Base-by-base conservation (phyloP, 2,888 invertebrate species). In the Brenthis hecate region DNA sequence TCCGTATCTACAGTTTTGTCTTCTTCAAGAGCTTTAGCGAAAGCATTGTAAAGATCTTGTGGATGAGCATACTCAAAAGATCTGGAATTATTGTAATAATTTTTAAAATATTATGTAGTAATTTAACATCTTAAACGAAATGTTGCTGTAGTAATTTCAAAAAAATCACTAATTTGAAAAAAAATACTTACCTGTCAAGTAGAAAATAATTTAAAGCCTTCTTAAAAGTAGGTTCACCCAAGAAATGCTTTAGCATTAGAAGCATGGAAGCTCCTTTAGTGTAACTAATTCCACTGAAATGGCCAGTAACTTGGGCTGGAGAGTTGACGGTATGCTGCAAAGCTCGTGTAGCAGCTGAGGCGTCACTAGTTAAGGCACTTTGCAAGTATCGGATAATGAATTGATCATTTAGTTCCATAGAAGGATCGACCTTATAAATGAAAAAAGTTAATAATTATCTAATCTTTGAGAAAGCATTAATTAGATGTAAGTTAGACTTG, bases 331-430 rank as follows among this genome's bases (percentile, higher is more conserved):
- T 79, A 57, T 94, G 91, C 43, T 93, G 94, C 67, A 97, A 85
- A 0, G 96, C 94, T 76, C 95, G 94, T 0, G 94, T 94, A 19
- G 56, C 56, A 0, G 73, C 72, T 0, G 81, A 73, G 0, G 87
- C 77, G 67, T 92, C 92, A 3, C 85, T 77, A 0, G 85, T 87
- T 62, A 96, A 86, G 0, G 95, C 95, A 1, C 88, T 86, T 77
- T 97, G 97, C 0, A 96, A 68, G 75, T 96, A 95, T 77, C 95
- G 94, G 0, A 95, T 89, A 28, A 95, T 94, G 80, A 96, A 97
- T 81, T 96, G 96, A 19, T 95, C 94, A 72, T 94, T 94, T 63
- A 96, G 81, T 56, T 95, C 94, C 94, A 95, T 65, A 0, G 74
- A 65, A 51, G 73, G 71, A 65, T 90, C 84, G 0, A 88, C 82